phyloP scores from a whole-genome alignment of 2,113 vertebrate genomes.

The Brachypteracias leptosomus region DNA sequence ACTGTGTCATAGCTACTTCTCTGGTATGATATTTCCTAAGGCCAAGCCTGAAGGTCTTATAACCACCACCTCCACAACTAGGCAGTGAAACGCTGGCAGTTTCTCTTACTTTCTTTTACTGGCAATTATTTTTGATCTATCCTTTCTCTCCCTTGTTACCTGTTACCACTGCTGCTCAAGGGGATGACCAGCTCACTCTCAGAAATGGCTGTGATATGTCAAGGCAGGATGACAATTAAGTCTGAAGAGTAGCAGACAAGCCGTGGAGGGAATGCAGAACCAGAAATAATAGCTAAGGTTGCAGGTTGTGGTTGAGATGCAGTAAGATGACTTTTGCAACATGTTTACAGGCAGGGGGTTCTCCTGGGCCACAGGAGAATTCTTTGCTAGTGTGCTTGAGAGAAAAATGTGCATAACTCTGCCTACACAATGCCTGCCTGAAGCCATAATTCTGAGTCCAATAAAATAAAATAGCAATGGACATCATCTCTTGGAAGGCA shows the following conservation, averaged over 20 bases:
- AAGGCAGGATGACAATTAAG: neutral
- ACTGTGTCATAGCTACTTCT: neutral
- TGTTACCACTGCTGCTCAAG: neutral
- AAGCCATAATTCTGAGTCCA: neutral
- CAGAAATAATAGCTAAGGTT: neutral
- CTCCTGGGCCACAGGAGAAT: rapidly evolving
- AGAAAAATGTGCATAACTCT: neutral
- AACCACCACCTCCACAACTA: neutral
- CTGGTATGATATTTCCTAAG: neutral
- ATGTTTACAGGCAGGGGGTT: neutral
- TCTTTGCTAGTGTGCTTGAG: neutral
- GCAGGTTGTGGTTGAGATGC: neutral
- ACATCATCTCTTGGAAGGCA: neutral
- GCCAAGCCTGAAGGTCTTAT: neutral
- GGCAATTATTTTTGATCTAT: neutral
- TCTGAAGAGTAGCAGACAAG: neutral
- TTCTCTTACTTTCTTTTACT: neutral
- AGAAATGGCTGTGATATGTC: neutral
- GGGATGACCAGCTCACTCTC: neutral
- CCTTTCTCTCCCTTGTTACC: neutral
- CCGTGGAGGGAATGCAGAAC: neutral
- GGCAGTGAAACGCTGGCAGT: rapidly evolving
- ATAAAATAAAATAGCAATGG: neutral
- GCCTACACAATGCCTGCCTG: neutral
- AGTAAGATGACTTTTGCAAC: neutral